Conservation (phyloP, 2,113 vertebrate species). For the Phycodurus eques region DNA sequence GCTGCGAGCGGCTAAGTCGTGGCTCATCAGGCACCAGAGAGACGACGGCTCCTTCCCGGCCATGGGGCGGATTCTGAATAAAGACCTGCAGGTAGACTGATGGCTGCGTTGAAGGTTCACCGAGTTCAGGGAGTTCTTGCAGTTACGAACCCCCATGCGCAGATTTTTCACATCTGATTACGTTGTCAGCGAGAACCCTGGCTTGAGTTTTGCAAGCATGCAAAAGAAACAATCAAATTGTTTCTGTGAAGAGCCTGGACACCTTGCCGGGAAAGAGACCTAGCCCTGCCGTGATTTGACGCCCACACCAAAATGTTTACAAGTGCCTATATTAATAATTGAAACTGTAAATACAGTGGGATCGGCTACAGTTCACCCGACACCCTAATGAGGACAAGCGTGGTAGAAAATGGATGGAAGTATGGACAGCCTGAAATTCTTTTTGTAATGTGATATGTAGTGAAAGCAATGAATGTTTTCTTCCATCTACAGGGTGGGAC, state of each 20-base stretch:
- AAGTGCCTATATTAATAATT: too few relatives aligned
- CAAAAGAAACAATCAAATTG: too few relatives aligned
- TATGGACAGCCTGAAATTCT: not conserved
- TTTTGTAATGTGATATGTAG: not conserved
- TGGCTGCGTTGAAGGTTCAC: constrained; percentile 3
- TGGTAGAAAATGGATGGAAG: too few relatives aligned
- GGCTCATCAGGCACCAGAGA: constrained; percentile 87
- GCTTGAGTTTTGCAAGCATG: too few relatives aligned
- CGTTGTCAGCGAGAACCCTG: not conserved
- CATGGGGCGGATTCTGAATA: constrained; percentile 89
- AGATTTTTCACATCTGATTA: not conserved
- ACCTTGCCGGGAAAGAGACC: too few relatives aligned
- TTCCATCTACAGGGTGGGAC: constrained; percentile 80
- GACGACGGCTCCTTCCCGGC: constrained; percentile 88
- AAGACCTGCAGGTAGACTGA: constrained; percentile 86
- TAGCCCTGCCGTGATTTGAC: too few relatives aligned
- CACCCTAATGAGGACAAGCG: too few relatives aligned
- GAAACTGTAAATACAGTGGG: too few relatives aligned
- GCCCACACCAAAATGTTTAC: too few relatives aligned
- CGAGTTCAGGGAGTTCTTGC: not conserved
- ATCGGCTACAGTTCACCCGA: too few relatives aligned
- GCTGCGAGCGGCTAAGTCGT: constrained; percentile 82
- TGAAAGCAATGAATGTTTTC: constrained; percentile 3
- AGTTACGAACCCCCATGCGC: not conserved
- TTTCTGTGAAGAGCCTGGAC: too few relatives aligned